These are phyloP conservation scores for Encarsia formosa DNA, from an alignment of 2,888 invertebrate species.

Conservation along the genomic window DNA sequence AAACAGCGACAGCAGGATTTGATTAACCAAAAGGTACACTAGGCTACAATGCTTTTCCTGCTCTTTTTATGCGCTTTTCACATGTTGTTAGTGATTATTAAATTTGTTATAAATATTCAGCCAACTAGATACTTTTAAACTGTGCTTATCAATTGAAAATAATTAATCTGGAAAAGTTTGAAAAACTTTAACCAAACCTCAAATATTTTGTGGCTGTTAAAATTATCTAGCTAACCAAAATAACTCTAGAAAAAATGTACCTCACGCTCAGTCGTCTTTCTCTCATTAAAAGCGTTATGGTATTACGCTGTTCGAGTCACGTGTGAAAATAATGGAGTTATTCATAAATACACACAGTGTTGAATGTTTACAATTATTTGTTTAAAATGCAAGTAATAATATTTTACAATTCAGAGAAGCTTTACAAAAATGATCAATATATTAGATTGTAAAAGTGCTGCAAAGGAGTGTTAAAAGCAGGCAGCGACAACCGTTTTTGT, in stretches of 20 bases:
- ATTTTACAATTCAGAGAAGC: constrained; percentile 12
- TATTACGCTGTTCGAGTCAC: constrained; percentile 19
- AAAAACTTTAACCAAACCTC: too few species aligned
- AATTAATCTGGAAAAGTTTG: not conserved
- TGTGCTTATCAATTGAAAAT: not conserved
- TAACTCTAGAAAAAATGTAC: not conserved
- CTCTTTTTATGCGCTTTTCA: constrained; percentile 1
- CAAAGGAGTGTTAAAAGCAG: constrained; percentile 12
- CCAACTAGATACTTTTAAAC: constrained; percentile 10
- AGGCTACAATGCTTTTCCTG: not conserved
- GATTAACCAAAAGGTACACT: constrained; percentile 5
- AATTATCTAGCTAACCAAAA: not conserved
- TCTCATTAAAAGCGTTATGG: constrained; percentile 18
- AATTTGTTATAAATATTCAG: constrained; percentile 6
- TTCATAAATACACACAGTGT: too few species aligned
- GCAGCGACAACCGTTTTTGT: constrained; percentile 5
- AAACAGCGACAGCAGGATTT: constrained; percentile 8
- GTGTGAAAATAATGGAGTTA: constrained; percentile 12
- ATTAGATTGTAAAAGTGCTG: constrained; percentile 12
- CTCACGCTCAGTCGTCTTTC: not conserved
- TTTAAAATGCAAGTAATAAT: constrained; percentile 15
- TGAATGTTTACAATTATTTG: constrained; percentile 14
- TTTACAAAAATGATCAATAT: constrained; percentile 11
- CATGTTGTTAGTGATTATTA: constrained; percentile 1
- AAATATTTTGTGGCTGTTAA: too few species aligned